Evolutionary conservation across 2,888 invertebrate genomes (phyloP).

Genomic region (Baronia brevicornis): DNA sequence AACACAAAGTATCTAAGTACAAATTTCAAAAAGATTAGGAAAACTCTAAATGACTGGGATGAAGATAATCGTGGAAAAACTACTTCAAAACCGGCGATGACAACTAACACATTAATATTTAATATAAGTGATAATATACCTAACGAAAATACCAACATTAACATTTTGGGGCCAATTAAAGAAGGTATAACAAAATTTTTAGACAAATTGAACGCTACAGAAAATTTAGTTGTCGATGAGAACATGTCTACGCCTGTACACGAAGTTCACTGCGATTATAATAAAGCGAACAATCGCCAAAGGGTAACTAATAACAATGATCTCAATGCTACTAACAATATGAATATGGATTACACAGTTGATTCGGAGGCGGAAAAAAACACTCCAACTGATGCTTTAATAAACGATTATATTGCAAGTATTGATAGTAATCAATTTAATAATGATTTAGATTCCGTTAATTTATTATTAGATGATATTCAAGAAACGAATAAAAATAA

Average conservation of each 20-base stretch:
- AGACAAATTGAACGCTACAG: neutral
- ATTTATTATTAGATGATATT: too few species aligned
- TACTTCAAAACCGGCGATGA: constrained; percentile 12
- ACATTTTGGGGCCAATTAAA: constrained; percentile 2
- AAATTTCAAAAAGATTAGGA: too few species aligned
- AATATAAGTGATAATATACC: constrained; percentile 26
- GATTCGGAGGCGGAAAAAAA: too few species aligned
- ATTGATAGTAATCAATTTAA: constrained; percentile 7
- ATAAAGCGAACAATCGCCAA: too few species aligned
- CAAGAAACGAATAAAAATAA: constrained; percentile 16
- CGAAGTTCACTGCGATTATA: too few species aligned
- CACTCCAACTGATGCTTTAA: constrained; percentile 5
- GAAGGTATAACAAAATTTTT: constrained; percentile 7
- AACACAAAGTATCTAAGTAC: too few species aligned
- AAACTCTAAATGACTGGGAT: too few species aligned
- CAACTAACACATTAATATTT: constrained; percentile 27
- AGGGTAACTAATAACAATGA: too few species aligned
- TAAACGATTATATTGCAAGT: constrained; percentile 2
- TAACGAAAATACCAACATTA: neutral
- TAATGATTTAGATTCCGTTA: too few species aligned
- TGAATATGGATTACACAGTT: neutral
- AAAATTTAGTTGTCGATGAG: neutral
- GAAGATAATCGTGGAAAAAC: neutral
- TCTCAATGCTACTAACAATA: too few species aligned
- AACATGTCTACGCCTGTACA: constrained; percentile 2